Base-by-base conservation (phyloP, 2,888 invertebrate species). In the Cylloceria caligata region DNA sequence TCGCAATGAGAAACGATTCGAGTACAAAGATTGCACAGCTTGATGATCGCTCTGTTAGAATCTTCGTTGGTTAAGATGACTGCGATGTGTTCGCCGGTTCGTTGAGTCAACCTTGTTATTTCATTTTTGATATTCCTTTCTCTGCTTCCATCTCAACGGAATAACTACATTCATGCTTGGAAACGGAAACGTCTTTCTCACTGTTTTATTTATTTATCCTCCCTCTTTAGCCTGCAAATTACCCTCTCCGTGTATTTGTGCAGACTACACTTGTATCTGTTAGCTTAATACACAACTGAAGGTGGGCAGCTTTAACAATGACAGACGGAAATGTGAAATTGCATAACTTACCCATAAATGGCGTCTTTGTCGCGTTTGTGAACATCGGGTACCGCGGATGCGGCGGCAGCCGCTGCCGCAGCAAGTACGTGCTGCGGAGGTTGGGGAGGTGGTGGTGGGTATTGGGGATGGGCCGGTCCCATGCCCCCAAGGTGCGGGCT, bases 281-380 rank as follows among this genome's bases (percentile, higher is more conserved):
- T 36, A 3, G 36, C 11, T 62, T 36, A 30, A 55, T 55, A 55
- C 55, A 13, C 30, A 24, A n/a, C 55, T n/a, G 30, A 27, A 55
- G 55, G 55, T 55, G 30, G 55, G 21, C 64, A 52, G 36, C 34
- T 52, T 68, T 52, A 68, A 83, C 55, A 80, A 60, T 78, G 75
- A 76, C 76, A 64, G 39, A 64, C 80, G 83, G 83, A 84, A 83
- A 73, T 69, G 68, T 76, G 52, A 62, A 81, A 82, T 64, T 73
- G 65, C 80, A 75, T 68, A 69, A 95, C 98, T 97, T 95, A 99
- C 99, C 98, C 98, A 94, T 99, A 99, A 93, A 99, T 98, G 93
- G 98, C 98, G 95, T 99, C 98, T 95, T 98, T 99, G 95, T 99
- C 99, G 93, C 99, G 95, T 95, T 99, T 99, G 94, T 98, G 98